A percentile compares a stretch with the other conserved stretches of the same genome.
Conservation (phyloP, 2,888 invertebrate species). For the Prosopocoilus inquinatus region DNA sequence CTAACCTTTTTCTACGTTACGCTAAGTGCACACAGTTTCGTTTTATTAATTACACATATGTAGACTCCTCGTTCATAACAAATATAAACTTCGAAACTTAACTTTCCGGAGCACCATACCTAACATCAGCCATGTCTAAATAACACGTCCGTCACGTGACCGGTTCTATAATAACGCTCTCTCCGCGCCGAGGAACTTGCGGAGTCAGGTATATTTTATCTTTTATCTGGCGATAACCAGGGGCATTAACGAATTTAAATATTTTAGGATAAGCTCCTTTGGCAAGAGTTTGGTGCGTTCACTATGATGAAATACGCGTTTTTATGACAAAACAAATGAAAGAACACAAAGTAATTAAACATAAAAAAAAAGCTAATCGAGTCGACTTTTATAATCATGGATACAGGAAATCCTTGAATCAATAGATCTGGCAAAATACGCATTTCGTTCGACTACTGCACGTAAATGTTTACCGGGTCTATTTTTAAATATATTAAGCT, state of each 20-base stretch:
- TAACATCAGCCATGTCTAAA: constrained; percentile 7
- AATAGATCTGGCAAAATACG: no score
- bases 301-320: no score
- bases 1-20: constrained; percentile 15
- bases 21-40: constrained; percentile 4
- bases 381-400: no score
- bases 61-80: not conserved
- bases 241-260: constrained; percentile 1
- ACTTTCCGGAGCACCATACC: constrained; percentile 16
- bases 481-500: no score
- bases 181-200: constrained; percentile 19
- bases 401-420: no score
- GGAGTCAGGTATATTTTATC: constrained; percentile 18
- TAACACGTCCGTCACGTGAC: constrained; percentile 8
- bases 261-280: not conserved
- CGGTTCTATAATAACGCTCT: constrained; percentile 12
- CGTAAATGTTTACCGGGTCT: no score
- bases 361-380: no score
- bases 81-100: constrained; percentile 11
- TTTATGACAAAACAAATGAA: no score
- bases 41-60: not conserved
- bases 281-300: no score
- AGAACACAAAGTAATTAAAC: no score
- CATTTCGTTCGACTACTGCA: no score
- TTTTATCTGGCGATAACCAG: constrained; percentile 11